Evolutionary conservation across 2,797 vertebrate species (phyloP).

Genomic region (Pipistrellus kuhlii): DNA sequence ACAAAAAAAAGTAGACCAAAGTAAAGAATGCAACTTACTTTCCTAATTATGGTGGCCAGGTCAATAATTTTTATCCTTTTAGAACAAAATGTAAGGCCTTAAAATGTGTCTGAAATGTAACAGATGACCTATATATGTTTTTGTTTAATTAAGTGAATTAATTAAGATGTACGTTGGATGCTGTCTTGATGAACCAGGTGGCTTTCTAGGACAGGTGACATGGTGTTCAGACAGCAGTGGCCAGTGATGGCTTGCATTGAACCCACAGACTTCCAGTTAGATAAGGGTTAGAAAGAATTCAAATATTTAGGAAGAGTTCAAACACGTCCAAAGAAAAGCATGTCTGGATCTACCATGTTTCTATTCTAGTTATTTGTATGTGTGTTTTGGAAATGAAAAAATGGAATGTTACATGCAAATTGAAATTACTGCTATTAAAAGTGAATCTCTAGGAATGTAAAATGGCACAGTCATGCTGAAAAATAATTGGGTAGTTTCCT

Average conservation of each 20-base stretch:
- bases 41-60: background rate
- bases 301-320: background rate
- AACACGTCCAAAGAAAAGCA: background rate
- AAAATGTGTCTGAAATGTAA: background rate
- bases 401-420: background rate
- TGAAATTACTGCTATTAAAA: background rate
- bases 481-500: background rate
- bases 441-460: background rate
- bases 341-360: background rate
- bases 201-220: background rate
- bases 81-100: background rate
- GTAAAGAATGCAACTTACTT: background rate
- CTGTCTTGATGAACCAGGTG: background rate
- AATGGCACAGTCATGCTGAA: background rate
- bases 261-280: background rate
- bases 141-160: background rate
- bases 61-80: background rate
- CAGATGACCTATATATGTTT: background rate
- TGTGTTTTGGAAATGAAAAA: background rate
- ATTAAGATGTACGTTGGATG: background rate
- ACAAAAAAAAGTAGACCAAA: background rate
- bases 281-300: background rate
- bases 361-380: background rate
- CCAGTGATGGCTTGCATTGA: background rate
- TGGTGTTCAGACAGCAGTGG: background rate